These are phyloP conservation scores for Cheilosia variabilis DNA, from an alignment of 2,888 invertebrate species.

Conservation along the genomic window DNA sequence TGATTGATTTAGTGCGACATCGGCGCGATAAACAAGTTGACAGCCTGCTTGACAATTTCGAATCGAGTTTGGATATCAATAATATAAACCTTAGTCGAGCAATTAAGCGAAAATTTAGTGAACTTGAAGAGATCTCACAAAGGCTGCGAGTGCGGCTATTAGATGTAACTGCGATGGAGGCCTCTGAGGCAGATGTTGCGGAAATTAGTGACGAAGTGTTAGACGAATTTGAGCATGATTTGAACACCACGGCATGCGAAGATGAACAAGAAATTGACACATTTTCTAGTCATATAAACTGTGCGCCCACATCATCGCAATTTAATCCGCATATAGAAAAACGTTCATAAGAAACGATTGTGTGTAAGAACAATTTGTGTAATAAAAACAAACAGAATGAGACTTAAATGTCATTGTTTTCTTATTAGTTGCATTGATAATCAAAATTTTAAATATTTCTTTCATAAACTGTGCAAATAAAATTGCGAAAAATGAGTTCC, in stretches of 20 bases:
- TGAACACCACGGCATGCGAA: conserved; percentile 82
- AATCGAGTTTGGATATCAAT: conserved; percentile 79
- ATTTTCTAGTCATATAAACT: neutral
- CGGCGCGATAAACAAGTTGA: conserved; percentile 72
- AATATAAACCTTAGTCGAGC: conserved; percentile 83
- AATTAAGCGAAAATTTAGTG: conserved; percentile 86
- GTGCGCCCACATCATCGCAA: neutral
- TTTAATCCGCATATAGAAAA: neutral
- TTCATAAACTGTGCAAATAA: too few species aligned
- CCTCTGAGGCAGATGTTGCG: conserved; percentile 84
- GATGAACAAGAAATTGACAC: conserved; percentile 32
- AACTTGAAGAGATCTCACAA: conserved; percentile 87
- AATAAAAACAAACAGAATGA: too few species aligned
- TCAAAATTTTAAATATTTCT: too few species aligned
- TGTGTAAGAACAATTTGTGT: neutral
- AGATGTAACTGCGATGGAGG: conserved; percentile 85
- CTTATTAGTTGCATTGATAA: too few species aligned
- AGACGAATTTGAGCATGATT: conserved; percentile 86
- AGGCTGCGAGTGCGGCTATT: conserved; percentile 85
- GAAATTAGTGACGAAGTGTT: conserved; percentile 83
- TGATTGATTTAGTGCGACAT: conserved; percentile 29
- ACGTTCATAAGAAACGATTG: neutral
- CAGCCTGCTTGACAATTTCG: conserved; percentile 80
- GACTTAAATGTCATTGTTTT: too few species aligned
- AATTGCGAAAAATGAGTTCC: too few species aligned